phyloP scores from a whole-genome alignment of 2,888 invertebrate species.

The Drosophila robusta region DNA sequence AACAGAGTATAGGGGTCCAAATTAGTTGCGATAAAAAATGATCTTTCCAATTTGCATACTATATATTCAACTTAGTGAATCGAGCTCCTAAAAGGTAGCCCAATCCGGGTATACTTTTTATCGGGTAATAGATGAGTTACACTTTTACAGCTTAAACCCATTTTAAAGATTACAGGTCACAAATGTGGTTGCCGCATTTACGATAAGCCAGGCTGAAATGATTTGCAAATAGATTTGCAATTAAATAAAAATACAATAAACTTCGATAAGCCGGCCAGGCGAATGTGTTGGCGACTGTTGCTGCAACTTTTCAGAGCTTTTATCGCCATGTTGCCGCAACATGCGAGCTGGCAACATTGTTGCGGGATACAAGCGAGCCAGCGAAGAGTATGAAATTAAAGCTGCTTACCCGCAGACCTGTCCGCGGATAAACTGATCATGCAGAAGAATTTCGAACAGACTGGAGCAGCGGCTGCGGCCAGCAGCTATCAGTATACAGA shows the following conservation, averaged over 20 bases:
- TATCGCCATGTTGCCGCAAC: slow-evolving; percentile 10
- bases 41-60: no score
- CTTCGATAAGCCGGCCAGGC: no score
- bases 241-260: no score
- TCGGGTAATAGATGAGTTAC: no score
- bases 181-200: not conserved
- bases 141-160: not conserved
- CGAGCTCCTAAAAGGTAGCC: no score
- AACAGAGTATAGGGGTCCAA: no score
- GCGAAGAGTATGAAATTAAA: slow-evolving; percentile 20
- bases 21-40: no score
- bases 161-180: not conserved
- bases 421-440: slow-evolving; percentile 30
- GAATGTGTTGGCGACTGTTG: not conserved
- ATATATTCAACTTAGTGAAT: no score
- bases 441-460: slow-evolving; percentile 17
- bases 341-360: slow-evolving; percentile 22
- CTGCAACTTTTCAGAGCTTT: slow-evolving; percentile 18
- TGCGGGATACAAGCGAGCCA: slow-evolving; percentile 8
- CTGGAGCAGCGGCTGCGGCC: not conserved
- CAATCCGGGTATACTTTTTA: no score
- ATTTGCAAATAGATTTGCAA: not conserved
- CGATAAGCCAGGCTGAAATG: not conserved
- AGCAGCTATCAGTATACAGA: slow-evolving; percentile 6
- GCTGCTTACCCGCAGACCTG: slow-evolving; percentile 34